Base-by-base conservation (phyloP, 2,888 invertebrate species). In the Dione juno region DNA sequence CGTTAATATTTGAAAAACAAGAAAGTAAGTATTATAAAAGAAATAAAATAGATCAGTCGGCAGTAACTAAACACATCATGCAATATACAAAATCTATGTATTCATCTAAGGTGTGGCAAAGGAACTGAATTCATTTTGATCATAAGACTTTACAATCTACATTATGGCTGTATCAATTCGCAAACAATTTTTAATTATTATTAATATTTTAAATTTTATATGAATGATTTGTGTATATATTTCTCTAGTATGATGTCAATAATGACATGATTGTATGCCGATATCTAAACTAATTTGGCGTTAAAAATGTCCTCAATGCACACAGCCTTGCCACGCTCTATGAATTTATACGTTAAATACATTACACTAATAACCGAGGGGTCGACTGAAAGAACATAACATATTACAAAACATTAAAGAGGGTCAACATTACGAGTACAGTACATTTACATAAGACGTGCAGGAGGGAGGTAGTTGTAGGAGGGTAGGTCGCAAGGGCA, bases 241-340 rank as follows among this genome's bases (percentile, higher is more conserved):
- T 81, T 84, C 81, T 81, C 85, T 92, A 92, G 79, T 85, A 90
- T 92, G 92, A 90, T 89, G 85, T 89, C 80, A 85, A 87, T 84
- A 79, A 88, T 86, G 87, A 90, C 82, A 81, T 28, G 84, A 90
- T 90, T 89, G 83, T 86, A 88, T 86, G 88, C 89, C 84, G 84
- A 89, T 81, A 89, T 85, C 93, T 92, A 92, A 89, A 82, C 92
- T 92, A 92, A 86, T 84, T 87, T 89, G 90, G 92, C 92, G 86
- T 92, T 90, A 88, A 88, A 85, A 91, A 93, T 93, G 93, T 93
- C 93, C 93, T 93, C 93, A 93, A 93, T 94, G 94, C 94, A 94
- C 95, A 95, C 95, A 95, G 95, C 95, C 95, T 95, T 94, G 95
- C 95, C 95, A 95, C 95, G 95, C 95, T 93, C 93, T 93, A 93